Conservation (phyloP, 2,113 vertebrate species). For the Trogon surrucura region DNA sequence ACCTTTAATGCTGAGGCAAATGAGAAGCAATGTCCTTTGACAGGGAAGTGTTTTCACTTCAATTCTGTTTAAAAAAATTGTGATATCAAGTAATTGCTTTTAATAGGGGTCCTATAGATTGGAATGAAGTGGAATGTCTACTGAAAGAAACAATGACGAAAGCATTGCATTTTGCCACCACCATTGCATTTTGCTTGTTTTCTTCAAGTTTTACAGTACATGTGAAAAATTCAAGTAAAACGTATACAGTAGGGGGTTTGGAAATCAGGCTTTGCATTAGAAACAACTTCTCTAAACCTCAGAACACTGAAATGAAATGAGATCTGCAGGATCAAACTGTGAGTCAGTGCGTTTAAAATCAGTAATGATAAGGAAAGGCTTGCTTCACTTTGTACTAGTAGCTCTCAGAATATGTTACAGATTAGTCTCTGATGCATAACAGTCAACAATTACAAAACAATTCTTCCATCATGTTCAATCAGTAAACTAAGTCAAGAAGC, state of each 20-base stretch:
- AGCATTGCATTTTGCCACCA: not conserved
- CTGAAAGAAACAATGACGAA: not conserved
- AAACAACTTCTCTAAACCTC: not conserved
- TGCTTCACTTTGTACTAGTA: not conserved
- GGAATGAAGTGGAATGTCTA: not conserved
- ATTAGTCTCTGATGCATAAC: not conserved
- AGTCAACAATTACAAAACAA: not conserved
- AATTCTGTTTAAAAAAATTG: not conserved
- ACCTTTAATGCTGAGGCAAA: not conserved
- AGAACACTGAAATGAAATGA: not conserved
- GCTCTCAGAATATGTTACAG: not conserved
- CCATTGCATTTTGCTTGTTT: not conserved
- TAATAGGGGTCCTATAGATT: not conserved
- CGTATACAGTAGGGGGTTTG: not conserved
- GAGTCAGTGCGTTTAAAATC: slow-evolving; percentile 1
- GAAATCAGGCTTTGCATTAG: not conserved
- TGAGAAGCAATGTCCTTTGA: not conserved
- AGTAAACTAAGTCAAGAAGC: not conserved
- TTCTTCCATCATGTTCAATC: not conserved
- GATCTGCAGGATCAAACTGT: not conserved
- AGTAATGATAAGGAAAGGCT: not conserved
- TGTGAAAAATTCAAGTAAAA: not conserved
- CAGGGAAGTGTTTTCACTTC: not conserved
- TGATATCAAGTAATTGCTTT: not conserved
- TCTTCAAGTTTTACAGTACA: not conserved